phyloP scores from a whole-genome alignment of 2,797 vertebrate genomes.

The Denticeps clupeoides region DNA sequence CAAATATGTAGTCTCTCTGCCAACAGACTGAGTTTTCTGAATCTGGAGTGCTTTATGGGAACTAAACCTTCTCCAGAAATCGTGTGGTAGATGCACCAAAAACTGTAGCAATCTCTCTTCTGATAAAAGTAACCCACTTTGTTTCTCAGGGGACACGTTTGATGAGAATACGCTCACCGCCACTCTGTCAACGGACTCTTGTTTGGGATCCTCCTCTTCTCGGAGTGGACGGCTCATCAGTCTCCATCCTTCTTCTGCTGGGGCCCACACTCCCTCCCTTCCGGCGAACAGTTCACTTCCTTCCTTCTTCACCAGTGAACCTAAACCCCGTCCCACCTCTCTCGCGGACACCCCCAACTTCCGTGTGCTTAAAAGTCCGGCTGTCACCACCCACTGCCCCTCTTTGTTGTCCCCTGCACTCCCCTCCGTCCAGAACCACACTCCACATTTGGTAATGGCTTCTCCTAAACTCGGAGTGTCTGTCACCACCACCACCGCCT shows the following conservation, averaged over 20 bases:
- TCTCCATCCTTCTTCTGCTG: conserved; percentile 40
- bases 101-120: no score
- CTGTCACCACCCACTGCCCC: conserved; percentile 23
- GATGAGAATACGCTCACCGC: conserved; percentile 46
- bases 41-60: no score
- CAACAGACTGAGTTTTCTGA: no score
- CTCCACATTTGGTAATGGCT: conserved; percentile 48
- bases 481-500: conserved; percentile 60
- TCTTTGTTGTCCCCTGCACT: conserved; percentile 21
- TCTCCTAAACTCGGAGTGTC: conserved; percentile 67
- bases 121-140: conserved; percentile 25
- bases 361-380: no score
- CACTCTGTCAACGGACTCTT: conserved; percentile 37
- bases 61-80: no score
- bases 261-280: conserved; percentile 36
- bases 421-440: conserved; percentile 28
- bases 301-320: conserved; percentile 29
- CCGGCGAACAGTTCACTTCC: conserved; percentile 24
- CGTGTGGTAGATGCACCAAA: no score
- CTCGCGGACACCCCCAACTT: conserved; percentile 25
- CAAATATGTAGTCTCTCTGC: no score
- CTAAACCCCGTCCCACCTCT: conserved; percentile 14
- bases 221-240: conserved; percentile 36
- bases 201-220: conserved; percentile 36
- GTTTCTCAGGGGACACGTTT: conserved; percentile 49